Evolutionary conservation across 2,888 invertebrate genomes (phyloP).

Genomic region (Hypomecis punctinalis): DNA sequence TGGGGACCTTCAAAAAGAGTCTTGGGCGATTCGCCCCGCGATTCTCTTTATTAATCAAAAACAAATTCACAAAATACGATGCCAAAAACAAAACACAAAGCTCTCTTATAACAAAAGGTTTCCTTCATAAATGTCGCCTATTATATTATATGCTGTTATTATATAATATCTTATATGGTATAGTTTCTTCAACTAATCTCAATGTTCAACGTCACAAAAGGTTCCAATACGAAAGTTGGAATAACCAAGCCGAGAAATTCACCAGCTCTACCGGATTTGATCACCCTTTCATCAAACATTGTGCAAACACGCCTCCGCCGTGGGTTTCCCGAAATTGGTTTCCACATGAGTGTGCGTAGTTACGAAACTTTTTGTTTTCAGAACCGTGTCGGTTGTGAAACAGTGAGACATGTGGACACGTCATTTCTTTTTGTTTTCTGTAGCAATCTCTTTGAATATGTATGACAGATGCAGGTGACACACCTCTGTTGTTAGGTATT

Average conservation of each 20-base stretch:
- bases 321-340: conserved; percentile 24
- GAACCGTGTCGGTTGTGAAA: conserved; percentile 10
- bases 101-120: too few relatives aligned
- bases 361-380: conserved; percentile 24
- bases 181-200: too few relatives aligned
- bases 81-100: too few relatives aligned
- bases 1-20: too few relatives aligned
- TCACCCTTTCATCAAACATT: conserved; percentile 9
- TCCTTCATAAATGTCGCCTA: too few relatives aligned
- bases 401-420: conserved; percentile 9
- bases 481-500: too few relatives aligned
- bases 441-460: neutral
- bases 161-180: too few relatives aligned
- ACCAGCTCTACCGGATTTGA: neutral
- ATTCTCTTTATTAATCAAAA: too few relatives aligned
- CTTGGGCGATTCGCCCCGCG: too few relatives aligned
- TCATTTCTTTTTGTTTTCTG: conserved; percentile 11
- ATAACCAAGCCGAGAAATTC: neutral
- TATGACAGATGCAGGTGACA: conserved; percentile 1
- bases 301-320: conserved; percentile 9
- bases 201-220: too few relatives aligned
- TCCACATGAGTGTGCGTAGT: conserved; percentile 9
- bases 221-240: neutral
- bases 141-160: too few relatives aligned
- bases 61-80: too few relatives aligned